Conservation (phyloP, 1,140 invertebrate genomes). For the Drosophila sucinea region DNA sequence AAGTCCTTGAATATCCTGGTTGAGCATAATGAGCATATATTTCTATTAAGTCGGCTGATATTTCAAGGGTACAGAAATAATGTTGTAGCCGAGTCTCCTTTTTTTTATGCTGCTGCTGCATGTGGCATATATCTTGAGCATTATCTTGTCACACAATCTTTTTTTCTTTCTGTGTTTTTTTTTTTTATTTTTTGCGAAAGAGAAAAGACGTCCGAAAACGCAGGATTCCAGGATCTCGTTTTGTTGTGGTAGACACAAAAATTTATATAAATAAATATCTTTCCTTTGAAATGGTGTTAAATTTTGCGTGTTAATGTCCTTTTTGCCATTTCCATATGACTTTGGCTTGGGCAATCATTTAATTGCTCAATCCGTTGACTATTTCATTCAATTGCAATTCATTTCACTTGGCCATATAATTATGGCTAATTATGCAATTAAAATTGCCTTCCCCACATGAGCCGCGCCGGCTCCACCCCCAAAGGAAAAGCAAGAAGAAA, state of each 20-base stretch:
- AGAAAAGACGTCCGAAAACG: neutral
- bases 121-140: slow-evolving; percentile 53
- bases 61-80: neutral
- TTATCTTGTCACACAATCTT: slow-evolving; percentile 60
- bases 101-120: slow-evolving; percentile 2
- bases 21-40: too few relatives aligned
- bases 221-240: slow-evolving; percentile 4
- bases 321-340: neutral
- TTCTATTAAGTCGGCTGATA: neutral
- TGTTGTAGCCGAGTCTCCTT: neutral
- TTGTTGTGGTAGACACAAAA: too few relatives aligned
- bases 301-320: neutral
- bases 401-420: slow-evolving; percentile 25
- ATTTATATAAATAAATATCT: too few relatives aligned
- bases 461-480: too few relatives aligned
- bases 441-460: neutral
- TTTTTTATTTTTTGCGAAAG: neutral
- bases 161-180: neutral
- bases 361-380: slow-evolving; percentile 15
- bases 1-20: too few relatives aligned
- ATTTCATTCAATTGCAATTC: slow-evolving; percentile 18
- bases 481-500: neutral
- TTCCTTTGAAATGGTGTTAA: neutral
- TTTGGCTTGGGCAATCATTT: neutral
- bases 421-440: slow-evolving; percentile 26